phyloP scores from a whole-genome alignment of 2,113 vertebrate genomes.

The Otocyon megalotis region DNA sequence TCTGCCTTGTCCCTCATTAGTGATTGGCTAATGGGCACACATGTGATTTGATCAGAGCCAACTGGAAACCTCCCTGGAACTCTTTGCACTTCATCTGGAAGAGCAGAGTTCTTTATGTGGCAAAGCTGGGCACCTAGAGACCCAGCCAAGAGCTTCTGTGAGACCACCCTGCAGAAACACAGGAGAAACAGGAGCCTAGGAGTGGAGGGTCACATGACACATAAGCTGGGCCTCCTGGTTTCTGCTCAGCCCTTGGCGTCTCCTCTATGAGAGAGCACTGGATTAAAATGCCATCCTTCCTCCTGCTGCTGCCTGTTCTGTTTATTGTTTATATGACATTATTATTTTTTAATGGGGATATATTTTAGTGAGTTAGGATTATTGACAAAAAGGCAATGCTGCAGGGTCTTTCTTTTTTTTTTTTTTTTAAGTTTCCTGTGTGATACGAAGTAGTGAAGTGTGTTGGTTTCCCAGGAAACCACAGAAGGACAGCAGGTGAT shows the following conservation, averaged over 20 bases:
- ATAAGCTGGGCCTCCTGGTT: background rate
- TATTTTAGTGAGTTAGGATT: constrained; percentile 82
- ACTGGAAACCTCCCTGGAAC: too few species aligned
- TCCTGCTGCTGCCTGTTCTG: constrained; percentile 61
- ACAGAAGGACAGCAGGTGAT: constrained; percentile 70
- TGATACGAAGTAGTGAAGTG: constrained; percentile 30
- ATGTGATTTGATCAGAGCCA: background rate
- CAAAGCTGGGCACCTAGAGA: fast-evolving
- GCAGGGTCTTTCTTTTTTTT: constrained; percentile 75
- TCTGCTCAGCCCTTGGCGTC: background rate
- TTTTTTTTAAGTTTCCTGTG: constrained; percentile 71
- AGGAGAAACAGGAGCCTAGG: background rate
- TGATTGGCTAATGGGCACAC: background rate
- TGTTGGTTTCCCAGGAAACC: constrained; percentile 87
- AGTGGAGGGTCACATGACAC: background rate
- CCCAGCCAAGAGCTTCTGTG: background rate
- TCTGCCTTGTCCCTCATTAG: background rate
- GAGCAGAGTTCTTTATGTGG: too few species aligned
- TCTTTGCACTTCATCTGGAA: background rate
- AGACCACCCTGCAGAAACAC: background rate
- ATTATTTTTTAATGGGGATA: constrained; percentile 75
- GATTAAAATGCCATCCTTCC: background rate
- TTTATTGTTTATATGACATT: constrained; percentile 67
- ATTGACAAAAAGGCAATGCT: constrained; percentile 81
- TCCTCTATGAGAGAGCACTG: background rate